phyloP scores from a whole-genome alignment of 2,888 invertebrate species.

The Choristoneura rosaceana region DNA sequence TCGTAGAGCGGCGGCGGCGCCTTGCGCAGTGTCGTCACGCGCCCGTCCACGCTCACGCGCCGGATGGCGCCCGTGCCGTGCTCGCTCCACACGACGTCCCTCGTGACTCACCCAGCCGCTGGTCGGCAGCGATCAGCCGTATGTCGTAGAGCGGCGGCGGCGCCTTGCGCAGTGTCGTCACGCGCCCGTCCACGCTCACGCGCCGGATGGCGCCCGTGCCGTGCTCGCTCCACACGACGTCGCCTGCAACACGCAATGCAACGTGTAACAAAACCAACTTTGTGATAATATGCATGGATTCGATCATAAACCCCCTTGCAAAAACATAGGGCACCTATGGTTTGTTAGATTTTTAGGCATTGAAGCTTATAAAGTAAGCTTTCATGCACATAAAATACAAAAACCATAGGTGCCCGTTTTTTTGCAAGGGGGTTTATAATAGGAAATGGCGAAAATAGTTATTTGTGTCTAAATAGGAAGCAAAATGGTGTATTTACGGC shows the following conservation, averaged over 20 bases:
- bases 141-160: conserved; percentile 89
- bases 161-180: conserved; percentile 82
- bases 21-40: conserved; percentile 75
- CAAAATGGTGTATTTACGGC: no score
- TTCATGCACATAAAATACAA: no score
- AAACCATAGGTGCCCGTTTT: no score
- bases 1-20: conserved; percentile 89
- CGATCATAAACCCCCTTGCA: no score
- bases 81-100: conserved; percentile 56
- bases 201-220: conserved; percentile 88
- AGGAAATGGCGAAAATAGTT: no score
- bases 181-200: conserved; percentile 84
- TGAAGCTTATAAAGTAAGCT: no score
- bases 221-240: conserved; percentile 90
- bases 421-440: no score
- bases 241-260: conserved; percentile 60
- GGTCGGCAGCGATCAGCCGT: conserved; percentile 86
- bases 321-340: no score
- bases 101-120: conserved; percentile 76
- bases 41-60: conserved; percentile 87
- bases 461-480: no score
- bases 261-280: neutral
- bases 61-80: conserved; percentile 88
- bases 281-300: no score
- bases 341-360: no score